Conservation (phyloP, 1,140 invertebrate species). For the Artemia franciscana region DNA sequence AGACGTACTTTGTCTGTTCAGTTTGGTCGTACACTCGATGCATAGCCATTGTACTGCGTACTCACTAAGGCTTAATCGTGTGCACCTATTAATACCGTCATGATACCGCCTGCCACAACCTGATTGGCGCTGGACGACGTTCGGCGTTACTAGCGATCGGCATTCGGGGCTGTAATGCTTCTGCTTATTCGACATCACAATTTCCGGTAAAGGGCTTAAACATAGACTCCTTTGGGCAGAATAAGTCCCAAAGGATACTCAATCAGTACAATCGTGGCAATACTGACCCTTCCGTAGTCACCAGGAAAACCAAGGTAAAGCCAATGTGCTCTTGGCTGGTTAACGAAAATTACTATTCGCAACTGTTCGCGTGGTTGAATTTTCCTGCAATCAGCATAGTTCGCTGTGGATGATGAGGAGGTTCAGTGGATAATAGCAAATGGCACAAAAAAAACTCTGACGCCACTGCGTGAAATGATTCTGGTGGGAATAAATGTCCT, state of each 20-base stretch:
- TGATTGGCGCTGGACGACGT: too few species aligned
- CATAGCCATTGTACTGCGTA: too few species aligned
- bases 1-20: too few species aligned
- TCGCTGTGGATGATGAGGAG: neutral
- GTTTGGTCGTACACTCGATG: too few species aligned
- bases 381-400: neutral
- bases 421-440: neutral
- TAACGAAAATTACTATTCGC: neutral
- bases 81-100: too few species aligned
- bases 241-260: neutral
- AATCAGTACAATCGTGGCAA: neutral
- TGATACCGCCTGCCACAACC: too few species aligned
- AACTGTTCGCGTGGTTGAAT: neutral
- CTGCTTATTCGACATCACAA: too few species aligned
- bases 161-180: too few species aligned
- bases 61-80: too few species aligned
- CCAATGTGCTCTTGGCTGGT: neutral
- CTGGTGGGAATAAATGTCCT: neutral
- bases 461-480: neutral
- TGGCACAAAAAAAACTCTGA: neutral
- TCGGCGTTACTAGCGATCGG: too few species aligned
- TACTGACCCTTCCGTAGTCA: neutral
- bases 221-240: neutral
- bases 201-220: too few species aligned
- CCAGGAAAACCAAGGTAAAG: neutral